Conservation (phyloP, 2,888 invertebrate genomes). For the Apamea sordens region DNA sequence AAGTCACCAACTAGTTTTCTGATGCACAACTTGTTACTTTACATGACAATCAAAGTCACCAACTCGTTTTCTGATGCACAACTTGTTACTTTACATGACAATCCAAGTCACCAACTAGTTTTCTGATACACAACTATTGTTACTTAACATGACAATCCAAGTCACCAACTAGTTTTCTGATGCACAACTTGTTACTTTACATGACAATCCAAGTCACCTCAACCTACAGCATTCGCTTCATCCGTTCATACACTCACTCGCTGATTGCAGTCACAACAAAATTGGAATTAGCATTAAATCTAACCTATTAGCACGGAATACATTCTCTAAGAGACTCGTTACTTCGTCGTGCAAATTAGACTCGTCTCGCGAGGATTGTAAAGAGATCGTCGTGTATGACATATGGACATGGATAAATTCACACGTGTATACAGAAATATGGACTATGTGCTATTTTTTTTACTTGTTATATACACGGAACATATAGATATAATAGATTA, state of each 20-base stretch:
- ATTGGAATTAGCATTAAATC: constrained; percentile 36
- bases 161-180: no score
- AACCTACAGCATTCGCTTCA: neutral
- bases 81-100: neutral
- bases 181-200: neutral
- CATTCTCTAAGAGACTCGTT: constrained; percentile 35
- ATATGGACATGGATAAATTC: constrained; percentile 33
- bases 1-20: neutral
- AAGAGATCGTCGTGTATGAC: constrained; percentile 38
- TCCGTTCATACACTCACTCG: neutral
- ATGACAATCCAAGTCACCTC: constrained; percentile 7
- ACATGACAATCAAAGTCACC: neutral
- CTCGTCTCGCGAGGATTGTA: constrained; percentile 38
- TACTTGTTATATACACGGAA: neutral
- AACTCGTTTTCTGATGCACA: neutral
- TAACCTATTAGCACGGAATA: constrained; percentile 10
- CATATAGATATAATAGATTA: neutral
- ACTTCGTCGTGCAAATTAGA: constrained; percentile 57
- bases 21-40: neutral
- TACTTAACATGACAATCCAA: neutral
- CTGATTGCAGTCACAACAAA: constrained; percentile 32
- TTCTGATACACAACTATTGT: neutral
- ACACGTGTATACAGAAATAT: neutral
- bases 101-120: neutral
- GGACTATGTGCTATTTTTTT: neutral